A percentile compares a stretch with the other conserved stretches of the same genome.
Conservation (phyloP, 2,888 invertebrate species). For the Gymnosoma rotundatum region DNA sequence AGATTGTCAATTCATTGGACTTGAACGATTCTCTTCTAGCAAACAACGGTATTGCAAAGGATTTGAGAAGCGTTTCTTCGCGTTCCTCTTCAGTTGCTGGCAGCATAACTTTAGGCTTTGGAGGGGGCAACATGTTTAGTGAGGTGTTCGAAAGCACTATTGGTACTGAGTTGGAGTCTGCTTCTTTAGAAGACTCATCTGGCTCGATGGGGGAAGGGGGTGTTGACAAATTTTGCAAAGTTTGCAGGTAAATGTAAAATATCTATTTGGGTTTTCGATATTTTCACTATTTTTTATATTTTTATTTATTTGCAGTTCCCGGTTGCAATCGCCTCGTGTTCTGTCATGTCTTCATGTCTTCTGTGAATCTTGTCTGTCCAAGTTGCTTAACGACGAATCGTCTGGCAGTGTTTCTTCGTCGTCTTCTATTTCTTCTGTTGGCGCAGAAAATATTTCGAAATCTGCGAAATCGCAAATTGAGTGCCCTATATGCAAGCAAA, state of each 20-base stretch:
- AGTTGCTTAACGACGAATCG: slow-evolving; percentile 88
- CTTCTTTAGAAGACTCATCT: slow-evolving; percentile 81
- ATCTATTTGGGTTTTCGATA: neutral
- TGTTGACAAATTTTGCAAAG: slow-evolving; percentile 86
- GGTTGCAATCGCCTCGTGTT: slow-evolving; percentile 91
- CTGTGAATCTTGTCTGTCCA: slow-evolving; percentile 95
- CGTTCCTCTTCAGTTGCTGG: slow-evolving; percentile 71
- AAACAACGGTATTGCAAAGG: slow-evolving; percentile 62
- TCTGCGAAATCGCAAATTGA: slow-evolving; percentile 82
- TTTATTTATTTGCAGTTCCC: slow-evolving; percentile 83
- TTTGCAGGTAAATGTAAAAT: slow-evolving; percentile 85
- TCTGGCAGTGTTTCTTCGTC: slow-evolving; percentile 82
- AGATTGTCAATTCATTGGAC: slow-evolving; percentile 68
- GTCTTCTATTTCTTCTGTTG: slow-evolving; percentile 82
- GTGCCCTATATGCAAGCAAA: slow-evolving; percentile 93
- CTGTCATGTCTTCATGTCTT: slow-evolving; percentile 97
- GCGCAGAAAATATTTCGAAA: slow-evolving; percentile 73
- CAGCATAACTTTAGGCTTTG: slow-evolving; percentile 61
- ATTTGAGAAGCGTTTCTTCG: slow-evolving; percentile 72
- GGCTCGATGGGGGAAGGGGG: slow-evolving; percentile 79
- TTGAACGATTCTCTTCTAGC: slow-evolving; percentile 65
- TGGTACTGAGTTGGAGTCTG: slow-evolving; percentile 79
- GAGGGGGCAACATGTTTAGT: slow-evolving; percentile 72
- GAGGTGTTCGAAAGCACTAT: slow-evolving; percentile 77
- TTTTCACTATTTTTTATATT: neutral